These are phyloP conservation scores for Ictalurus furcatus DNA, from an alignment of 2,113 vertebrate genomes.

Conservation along the genomic window DNA sequence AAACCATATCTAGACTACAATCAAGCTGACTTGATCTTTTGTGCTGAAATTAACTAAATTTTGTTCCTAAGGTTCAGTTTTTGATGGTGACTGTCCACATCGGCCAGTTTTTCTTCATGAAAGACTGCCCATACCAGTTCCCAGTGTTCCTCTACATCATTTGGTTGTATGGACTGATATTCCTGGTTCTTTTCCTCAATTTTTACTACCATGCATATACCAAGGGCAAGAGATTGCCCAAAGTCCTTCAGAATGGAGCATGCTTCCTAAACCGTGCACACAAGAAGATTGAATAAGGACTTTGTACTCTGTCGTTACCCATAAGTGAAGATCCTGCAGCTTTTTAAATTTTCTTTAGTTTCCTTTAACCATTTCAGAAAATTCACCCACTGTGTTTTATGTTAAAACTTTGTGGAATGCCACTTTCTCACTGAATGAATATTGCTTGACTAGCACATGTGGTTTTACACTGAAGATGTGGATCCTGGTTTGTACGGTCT, in stretches of 20 bases:
- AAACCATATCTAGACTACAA: too few species aligned
- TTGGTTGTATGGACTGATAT: conserved; percentile 75
- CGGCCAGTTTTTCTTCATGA: conserved; percentile 82
- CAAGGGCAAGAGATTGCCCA: conserved; percentile 80
- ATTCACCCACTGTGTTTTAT: conserved; percentile 47
- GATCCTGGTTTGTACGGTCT: conserved; percentile 34
- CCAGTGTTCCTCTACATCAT: conserved; percentile 85
- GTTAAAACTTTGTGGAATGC: conserved; percentile 54
- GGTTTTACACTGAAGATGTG: conserved; percentile 37
- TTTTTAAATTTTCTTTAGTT: conserved; percentile 27
- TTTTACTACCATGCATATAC: conserved; percentile 87
- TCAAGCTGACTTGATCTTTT: neutral
- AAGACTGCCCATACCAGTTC: conserved; percentile 81
- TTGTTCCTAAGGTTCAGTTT: conserved; percentile 78
- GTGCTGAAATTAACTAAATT: neutral
- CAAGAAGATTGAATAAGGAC: conserved; percentile 43
- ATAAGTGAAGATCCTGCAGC: conserved; percentile 17
- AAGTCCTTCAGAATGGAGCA: conserved; percentile 66
- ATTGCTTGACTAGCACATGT: conserved; percentile 29
- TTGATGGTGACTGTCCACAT: conserved; percentile 77
- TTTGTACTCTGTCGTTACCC: neutral
- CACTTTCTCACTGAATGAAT: conserved; percentile 48
- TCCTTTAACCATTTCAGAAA: conserved; percentile 52
- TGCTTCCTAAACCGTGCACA: conserved; percentile 57
- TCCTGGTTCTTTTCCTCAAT: conserved; percentile 82